Evolutionary conservation across 2,888 invertebrate genomes (phyloP).

Genomic region (Chorisops tibialis): DNA sequence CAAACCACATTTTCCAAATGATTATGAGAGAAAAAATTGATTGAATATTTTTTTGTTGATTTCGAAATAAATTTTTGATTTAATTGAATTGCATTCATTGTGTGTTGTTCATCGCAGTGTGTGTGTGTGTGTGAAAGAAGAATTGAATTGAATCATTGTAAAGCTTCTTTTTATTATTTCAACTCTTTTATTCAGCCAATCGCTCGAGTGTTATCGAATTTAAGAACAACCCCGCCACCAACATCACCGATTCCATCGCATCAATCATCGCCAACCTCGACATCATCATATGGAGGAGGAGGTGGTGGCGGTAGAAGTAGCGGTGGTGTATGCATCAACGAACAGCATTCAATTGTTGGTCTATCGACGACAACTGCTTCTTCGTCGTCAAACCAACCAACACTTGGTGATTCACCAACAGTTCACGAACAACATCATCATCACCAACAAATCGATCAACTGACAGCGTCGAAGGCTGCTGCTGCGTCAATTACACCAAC

Average conservation of each 20-base stretch:
- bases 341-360: too few species aligned
- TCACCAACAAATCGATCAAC: not conserved
- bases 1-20: too few species aligned
- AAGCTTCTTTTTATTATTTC: too few species aligned
- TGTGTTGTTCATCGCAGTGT: too few species aligned
- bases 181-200: not conserved
- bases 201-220: not conserved
- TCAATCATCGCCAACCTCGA: slow-evolving; percentile 3
- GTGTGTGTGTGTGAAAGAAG: too few species aligned
- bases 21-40: too few species aligned
- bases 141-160: too few species aligned
- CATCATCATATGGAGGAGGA: not conserved
- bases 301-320: not conserved
- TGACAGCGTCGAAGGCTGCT: slow-evolving; percentile 6
- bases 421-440: not conserved
- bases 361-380: not conserved
- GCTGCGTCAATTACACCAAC: slow-evolving; percentile 14
- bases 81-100: too few species aligned
- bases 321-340: not conserved
- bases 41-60: too few species aligned
- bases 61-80: too few species aligned
- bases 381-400: not conserved
- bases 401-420: not conserved
- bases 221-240: not conserved
- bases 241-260: not conserved